Conservation (phyloP, 2,113 vertebrate genomes). For the Procavia capensis region DNA sequence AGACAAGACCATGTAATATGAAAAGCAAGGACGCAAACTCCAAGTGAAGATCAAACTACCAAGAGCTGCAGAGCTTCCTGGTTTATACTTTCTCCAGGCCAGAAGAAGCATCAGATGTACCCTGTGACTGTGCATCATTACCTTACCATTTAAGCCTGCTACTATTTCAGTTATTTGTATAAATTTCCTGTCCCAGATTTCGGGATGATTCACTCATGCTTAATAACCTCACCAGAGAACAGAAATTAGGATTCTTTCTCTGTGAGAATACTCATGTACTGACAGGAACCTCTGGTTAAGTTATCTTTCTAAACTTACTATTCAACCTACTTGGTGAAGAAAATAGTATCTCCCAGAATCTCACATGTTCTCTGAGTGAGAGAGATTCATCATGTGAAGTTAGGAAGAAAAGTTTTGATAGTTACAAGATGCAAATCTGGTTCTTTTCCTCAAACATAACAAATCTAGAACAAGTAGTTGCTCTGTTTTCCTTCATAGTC, state of each 20-base stretch:
- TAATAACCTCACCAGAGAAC: not conserved
- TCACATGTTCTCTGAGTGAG: not conserved
- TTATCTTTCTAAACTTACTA: not conserved
- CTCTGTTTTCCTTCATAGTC: not conserved
- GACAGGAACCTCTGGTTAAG: not conserved
- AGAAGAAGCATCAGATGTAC: not conserved
- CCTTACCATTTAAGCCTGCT: not conserved
- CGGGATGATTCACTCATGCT: not conserved
- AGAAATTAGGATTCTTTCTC: not conserved
- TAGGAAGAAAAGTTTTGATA: not conserved
- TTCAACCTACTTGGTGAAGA: not conserved
- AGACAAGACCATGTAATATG: conserved; percentile 63
- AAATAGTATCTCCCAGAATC: not conserved
- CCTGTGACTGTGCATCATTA: not conserved
- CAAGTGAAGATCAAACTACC: not conserved
- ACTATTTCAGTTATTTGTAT: not conserved
- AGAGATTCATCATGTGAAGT: not conserved
- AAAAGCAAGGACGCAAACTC: conserved; percentile 51
- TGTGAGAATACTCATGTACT: not conserved
- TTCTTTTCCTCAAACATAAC: not conserved
- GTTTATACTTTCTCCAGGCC: not conserved
- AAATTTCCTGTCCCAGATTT: not conserved
- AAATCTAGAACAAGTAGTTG: not conserved
- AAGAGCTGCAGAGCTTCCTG: not conserved
- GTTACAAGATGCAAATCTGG: not conserved